Evolutionary conservation across 2,797 vertebrate genomes (phyloP), one percentile per base, ranked within the genome.

Genomic region (Odontamblyopus rebecca): DNA sequence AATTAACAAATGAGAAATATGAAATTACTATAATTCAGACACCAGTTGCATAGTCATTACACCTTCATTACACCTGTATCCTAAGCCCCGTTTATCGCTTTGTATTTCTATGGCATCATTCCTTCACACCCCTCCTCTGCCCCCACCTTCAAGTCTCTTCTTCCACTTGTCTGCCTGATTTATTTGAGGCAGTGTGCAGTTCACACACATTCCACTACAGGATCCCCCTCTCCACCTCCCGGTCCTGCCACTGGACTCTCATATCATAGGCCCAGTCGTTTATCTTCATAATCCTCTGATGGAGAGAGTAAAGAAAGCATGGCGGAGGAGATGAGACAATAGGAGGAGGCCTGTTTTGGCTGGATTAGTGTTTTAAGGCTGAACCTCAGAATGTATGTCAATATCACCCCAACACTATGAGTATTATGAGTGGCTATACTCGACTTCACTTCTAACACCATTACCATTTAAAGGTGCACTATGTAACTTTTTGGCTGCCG

Each of bases 181-280:
- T 91, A 90, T 92, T 75, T 65, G 78, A 86, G 85, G 85, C 85
- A 48, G 89, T 85, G 85, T 84, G 86, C 81, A 89, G 88, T 92
- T 92, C 89, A 91, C 88, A 91, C 90, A 85, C 91, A 92, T 92
- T 92, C 91, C 91, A 84, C 83, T 81, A 74, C 69, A 87, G 86
- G 87, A 85, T 73, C 75, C 75, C 67, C 71, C 65, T 15, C 26
- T 30, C 48, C 63, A 15, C 71, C 61, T 35, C 54, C 63, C 6
- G 15, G 12, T 44, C 61, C 68, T 73, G 75, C 86, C 86, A 86
- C 83, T 82, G 82, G 83, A 80, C 85, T 77, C 87, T 90, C 85
- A 84, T 91, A 89, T 90, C 88, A 81, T 61, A 72, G 62, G 74
- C 80, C 69, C 3, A 16, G 57, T 70, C 85, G 35, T 92, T 91